Conservation (phyloP, 2,888 invertebrate species). For the Meiosimyza platycephala region DNA sequence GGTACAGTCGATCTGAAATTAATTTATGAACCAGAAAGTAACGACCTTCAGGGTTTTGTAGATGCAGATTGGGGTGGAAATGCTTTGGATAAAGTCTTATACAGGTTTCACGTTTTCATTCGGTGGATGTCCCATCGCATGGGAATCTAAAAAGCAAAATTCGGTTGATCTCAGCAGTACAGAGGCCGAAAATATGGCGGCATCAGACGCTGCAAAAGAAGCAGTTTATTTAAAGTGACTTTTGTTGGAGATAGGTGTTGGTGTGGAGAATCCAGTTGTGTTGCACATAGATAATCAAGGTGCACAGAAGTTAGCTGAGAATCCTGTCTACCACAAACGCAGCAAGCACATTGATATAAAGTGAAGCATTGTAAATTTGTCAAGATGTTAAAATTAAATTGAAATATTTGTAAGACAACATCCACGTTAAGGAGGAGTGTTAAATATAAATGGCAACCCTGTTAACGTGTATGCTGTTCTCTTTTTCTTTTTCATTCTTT, state of each 20-base stretch:
- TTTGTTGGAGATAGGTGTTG: too few relatives aligned
- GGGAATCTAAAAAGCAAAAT: constrained; percentile 36
- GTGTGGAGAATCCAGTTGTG: too few relatives aligned
- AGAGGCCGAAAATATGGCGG: constrained; percentile 38
- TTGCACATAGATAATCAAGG: constrained; percentile 33
- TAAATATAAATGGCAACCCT: constrained; percentile 17
- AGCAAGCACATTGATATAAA: constrained; percentile 36
- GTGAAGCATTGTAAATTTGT: not conserved
- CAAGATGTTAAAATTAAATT: not conserved
- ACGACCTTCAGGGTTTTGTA: constrained; percentile 26
- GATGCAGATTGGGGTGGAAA: constrained; percentile 44
- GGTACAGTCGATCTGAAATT: constrained; percentile 23
- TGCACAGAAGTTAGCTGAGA: constrained; percentile 40
- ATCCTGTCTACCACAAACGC: constrained; percentile 43
- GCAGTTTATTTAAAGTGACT: too few relatives aligned
- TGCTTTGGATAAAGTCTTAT: constrained; percentile 36
- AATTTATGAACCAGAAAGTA: not conserved
- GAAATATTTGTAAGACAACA: constrained; percentile 26
- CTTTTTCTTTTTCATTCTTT: too few relatives aligned
- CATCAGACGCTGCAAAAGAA: constrained; percentile 34
- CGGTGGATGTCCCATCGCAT: constrained; percentile 23
- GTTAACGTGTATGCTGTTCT: too few relatives aligned
- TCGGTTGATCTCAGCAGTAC: constrained; percentile 36
- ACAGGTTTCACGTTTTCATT: constrained; percentile 40
- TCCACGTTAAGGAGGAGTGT: constrained; percentile 38